Percentiles rank a stretch among this genome's conserved stretches.
These are phyloP conservation scores for Phalangium opilio DNA, from an alignment of 2,888 invertebrate species.

Conservation along the genomic window DNA sequence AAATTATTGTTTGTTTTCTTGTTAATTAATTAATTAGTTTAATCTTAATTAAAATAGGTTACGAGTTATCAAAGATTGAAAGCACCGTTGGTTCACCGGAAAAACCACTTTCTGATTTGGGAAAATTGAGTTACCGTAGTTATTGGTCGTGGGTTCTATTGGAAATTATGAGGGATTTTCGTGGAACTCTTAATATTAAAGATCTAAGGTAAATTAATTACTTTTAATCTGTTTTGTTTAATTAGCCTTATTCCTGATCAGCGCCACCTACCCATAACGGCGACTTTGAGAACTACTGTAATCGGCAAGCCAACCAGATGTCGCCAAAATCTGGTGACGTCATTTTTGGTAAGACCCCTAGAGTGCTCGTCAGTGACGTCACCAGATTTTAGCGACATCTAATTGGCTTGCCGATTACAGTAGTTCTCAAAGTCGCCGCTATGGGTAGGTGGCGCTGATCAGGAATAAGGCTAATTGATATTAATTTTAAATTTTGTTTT, in stretches of 20 bases:
- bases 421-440: no score
- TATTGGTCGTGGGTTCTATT: slow-evolving; percentile 95
- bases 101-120: slow-evolving; percentile 90
- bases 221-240: neutral
- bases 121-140: slow-evolving; percentile 86
- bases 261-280: no score
- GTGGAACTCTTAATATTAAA: slow-evolving; percentile 72
- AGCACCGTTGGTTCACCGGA: slow-evolving; percentile 89
- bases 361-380: no score
- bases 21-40: no score
- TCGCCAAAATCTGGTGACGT: no score
- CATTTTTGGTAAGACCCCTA: no score
- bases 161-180: slow-evolving; percentile 72
- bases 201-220: slow-evolving; percentile 49
- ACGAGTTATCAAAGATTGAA: slow-evolving; percentile 83
- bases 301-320: no score
- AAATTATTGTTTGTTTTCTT: neutral
- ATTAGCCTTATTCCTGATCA: no score
- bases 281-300: no score
- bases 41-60: slow-evolving; percentile 42
- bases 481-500: slow-evolving; percentile 11
- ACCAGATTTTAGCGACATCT: no score
- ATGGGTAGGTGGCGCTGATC: no score
- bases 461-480: neutral
- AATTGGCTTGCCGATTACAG: no score